These are phyloP conservation scores for Scylla paramamosain DNA, from an alignment of 1,140 invertebrate genomes.

Conservation along the genomic window DNA sequence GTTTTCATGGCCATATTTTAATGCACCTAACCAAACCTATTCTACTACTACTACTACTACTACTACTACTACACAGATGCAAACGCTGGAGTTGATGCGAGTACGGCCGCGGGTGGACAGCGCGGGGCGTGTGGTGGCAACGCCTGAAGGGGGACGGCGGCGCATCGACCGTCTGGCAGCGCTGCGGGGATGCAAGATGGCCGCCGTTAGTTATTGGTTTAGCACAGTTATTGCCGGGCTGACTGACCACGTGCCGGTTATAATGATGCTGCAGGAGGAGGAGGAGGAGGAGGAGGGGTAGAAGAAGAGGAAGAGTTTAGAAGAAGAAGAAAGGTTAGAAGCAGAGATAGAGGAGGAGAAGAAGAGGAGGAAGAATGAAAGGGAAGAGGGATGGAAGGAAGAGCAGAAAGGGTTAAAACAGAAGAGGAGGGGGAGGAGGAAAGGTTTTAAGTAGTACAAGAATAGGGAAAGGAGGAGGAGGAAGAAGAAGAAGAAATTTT, in stretches of 20 bases:
- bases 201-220: slow-evolving; percentile 11
- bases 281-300: not conserved
- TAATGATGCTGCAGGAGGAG: slow-evolving; percentile 27
- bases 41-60: too few species aligned
- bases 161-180: slow-evolving; percentile 28
- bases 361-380: not conserved
- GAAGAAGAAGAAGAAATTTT: not conserved
- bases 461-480: not conserved
- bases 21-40: not conserved
- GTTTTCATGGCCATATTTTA: too few species aligned
- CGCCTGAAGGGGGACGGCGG: slow-evolving; percentile 21
- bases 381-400: not conserved
- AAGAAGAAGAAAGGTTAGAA: not conserved
- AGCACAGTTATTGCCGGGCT: slow-evolving; percentile 40
- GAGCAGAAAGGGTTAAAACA: not conserved
- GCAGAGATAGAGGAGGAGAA: not conserved
- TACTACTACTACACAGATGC: slow-evolving; percentile 28
- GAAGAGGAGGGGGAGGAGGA: not conserved
- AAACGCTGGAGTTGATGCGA: slow-evolving; percentile 13
- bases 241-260: slow-evolving; percentile 48
- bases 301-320: not conserved
- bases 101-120: not conserved
- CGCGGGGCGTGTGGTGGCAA: not conserved
- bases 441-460: not conserved
- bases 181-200: not conserved